phyloP scores from a whole-genome alignment of 2,113 vertebrate species.

The Heptranchias perlo region DNA sequence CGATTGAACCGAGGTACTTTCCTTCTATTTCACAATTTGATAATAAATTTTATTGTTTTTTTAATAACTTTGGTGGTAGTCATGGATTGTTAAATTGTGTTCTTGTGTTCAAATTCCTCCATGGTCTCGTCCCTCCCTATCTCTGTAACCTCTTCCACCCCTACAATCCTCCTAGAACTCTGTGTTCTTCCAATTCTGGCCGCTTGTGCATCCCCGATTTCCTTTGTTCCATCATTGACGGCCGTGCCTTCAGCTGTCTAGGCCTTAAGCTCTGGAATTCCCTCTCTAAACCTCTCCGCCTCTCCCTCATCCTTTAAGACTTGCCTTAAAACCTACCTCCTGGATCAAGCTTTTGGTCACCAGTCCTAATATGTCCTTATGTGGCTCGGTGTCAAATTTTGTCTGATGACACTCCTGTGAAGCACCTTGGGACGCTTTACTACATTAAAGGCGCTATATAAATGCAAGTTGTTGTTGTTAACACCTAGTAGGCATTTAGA shows the following conservation, averaged over 20 bases:
- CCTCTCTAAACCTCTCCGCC: not conserved
- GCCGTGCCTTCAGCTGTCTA: not conserved
- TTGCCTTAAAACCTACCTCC: not conserved
- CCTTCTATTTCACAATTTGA: not conserved
- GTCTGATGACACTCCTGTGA: not conserved
- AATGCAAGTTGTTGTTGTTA: not conserved
- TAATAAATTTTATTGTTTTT: not conserved
- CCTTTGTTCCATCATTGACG: not conserved
- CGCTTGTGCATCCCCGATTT: not conserved
- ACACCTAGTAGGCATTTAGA: not conserved
- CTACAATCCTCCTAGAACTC: not conserved
- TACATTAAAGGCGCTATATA: not conserved
- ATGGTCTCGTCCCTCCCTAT: not conserved
- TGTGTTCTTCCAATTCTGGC: not conserved
- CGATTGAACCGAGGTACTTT: not conserved
- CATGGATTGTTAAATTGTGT: not conserved
- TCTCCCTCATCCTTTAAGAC: not conserved
- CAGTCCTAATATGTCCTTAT: not conserved
- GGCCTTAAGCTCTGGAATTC: not conserved
- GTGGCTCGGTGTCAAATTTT: not conserved
- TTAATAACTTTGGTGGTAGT: not conserved
- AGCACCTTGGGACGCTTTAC: not conserved
- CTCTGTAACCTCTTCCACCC: not conserved
- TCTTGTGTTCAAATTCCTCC: not conserved
- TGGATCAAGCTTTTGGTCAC: not conserved